Conservation (phyloP, 2,888 invertebrate species). For the Gymnoscelis rufifasciata region DNA sequence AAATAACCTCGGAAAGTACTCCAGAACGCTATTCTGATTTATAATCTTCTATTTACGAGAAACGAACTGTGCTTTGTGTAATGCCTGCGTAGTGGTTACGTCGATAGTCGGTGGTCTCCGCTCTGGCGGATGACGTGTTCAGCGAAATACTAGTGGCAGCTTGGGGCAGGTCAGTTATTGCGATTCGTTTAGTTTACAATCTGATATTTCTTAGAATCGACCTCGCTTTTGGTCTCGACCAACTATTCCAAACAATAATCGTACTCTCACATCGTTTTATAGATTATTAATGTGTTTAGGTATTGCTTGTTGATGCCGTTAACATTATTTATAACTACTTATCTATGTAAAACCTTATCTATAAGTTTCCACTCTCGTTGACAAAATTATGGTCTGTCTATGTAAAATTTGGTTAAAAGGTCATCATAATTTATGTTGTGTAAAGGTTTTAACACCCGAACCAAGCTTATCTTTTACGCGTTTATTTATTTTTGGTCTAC, state of each 20-base stretch:
- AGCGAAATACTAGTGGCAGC: slow-evolving; percentile 48
- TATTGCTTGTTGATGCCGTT: no score
- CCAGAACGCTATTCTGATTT: no score
- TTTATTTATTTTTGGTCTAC: slow-evolving; percentile 48
- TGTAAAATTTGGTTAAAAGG: no score
- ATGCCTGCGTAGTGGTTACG: slow-evolving; percentile 12
- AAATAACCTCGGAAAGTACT: background rate
- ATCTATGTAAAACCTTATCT: no score
- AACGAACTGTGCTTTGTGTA: slow-evolving; percentile 1
- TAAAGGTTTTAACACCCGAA: slow-evolving; percentile 39
- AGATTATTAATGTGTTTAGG: no score
- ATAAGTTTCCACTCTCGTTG: no score
- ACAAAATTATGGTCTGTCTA: no score
- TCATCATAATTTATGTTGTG: background rate
- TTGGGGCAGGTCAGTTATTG: slow-evolving; percentile 71
- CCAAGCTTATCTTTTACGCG: slow-evolving; percentile 46
- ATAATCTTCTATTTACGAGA: no score
- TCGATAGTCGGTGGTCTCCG: slow-evolving; percentile 11
- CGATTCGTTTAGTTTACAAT: slow-evolving; percentile 37
- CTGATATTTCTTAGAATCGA: slow-evolving; percentile 9
- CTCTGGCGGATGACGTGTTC: slow-evolving; percentile 49
- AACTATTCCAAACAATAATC: background rate
- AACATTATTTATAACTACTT: no score
- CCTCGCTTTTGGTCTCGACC: background rate
- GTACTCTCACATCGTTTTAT: no score